Evolutionary conservation across 2,113 vertebrate species (phyloP).

Genomic region (Campylomormyrus numenius): DNA sequence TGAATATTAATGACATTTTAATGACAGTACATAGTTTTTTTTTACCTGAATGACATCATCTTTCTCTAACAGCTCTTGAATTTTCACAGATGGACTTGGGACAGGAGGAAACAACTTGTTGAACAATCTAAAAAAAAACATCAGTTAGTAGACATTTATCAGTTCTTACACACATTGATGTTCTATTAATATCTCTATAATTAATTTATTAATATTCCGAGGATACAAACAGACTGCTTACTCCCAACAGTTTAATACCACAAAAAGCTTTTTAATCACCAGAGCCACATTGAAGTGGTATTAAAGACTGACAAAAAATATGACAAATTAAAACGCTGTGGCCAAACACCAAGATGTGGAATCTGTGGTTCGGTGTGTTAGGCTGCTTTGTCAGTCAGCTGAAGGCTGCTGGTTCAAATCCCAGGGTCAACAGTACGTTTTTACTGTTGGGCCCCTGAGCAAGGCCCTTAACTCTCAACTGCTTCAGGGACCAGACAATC

Average conservation of each 20-base stretch:
- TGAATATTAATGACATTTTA: background rate
- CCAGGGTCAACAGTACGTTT: background rate
- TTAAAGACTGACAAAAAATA: background rate
- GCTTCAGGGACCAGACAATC: background rate
- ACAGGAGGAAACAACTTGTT: background rate
- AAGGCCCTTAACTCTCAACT: background rate
- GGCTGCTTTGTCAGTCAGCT: background rate
- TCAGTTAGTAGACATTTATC: background rate
- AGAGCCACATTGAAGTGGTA: background rate
- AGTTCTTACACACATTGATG: background rate
- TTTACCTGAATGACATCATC: background rate
- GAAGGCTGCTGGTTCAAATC: background rate
- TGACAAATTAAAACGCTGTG: background rate
- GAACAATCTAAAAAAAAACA: background rate
- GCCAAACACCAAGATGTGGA: background rate
- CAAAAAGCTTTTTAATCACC: background rate
- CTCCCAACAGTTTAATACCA: background rate
- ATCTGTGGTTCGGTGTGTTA: background rate
- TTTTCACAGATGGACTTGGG: background rate
- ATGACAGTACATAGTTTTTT: background rate
- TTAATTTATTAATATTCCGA: background rate
- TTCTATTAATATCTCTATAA: background rate
- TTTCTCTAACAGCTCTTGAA: constrained; percentile 3
- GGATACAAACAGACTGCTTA: background rate
- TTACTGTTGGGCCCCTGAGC: background rate